These are phyloP conservation scores for Drosophila burlai DNA, from an alignment of 1,140 invertebrate genomes.

Conservation along the genomic window DNA sequence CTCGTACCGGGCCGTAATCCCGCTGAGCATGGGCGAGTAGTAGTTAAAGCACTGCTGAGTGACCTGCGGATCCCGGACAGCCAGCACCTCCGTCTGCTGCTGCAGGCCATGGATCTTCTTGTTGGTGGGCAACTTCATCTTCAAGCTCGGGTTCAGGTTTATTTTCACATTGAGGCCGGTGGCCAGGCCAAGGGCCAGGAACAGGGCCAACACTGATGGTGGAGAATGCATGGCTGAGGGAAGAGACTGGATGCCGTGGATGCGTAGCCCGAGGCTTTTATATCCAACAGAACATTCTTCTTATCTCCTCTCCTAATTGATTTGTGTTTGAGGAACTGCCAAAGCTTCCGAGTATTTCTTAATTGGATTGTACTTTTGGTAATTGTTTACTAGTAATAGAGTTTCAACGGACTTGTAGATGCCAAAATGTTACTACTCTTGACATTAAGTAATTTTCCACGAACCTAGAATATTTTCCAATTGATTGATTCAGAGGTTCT, in stretches of 20 bases:
- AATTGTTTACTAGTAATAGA: not conserved
- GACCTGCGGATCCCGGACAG: conserved; percentile 18
- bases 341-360: not conserved
- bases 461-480: not conserved
- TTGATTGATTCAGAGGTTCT: not conserved
- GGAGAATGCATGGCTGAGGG: conserved; percentile 33
- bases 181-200: conserved; percentile 40
- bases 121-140: conserved; percentile 31
- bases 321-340: conserved; percentile 16
- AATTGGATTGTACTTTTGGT: conserved; percentile 14
- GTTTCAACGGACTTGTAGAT: not conserved
- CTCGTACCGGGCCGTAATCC: conserved; percentile 18
- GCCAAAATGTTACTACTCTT: not conserved
- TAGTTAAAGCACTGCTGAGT: conserved; percentile 32
- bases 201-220: conserved; percentile 23
- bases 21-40: conserved; percentile 43
- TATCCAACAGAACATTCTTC: conserved; percentile 8
- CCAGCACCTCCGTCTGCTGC: conserved; percentile 39
- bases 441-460: conserved; percentile 1
- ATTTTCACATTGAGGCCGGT: conserved; percentile 2
- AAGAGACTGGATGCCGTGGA: conserved; percentile 8
- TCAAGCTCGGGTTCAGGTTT: not conserved
- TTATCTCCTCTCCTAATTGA: conserved; percentile 30
- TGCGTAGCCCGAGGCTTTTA: conserved; percentile 24
- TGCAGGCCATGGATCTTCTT: conserved; percentile 35